phyloP scores from a whole-genome alignment of 2,888 invertebrate species.

The Ganaspis brasiliensis region DNA sequence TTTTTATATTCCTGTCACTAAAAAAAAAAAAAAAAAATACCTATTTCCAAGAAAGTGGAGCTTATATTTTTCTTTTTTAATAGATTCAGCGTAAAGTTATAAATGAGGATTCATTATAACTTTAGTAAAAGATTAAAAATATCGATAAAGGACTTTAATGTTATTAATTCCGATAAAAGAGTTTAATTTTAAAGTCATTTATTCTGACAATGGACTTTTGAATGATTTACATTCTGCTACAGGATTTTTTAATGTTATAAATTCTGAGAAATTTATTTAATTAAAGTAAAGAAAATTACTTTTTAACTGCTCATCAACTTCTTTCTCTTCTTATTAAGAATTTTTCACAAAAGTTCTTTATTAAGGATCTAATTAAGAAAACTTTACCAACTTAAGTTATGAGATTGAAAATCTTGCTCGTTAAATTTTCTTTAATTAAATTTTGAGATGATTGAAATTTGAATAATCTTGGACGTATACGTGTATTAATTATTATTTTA shows the following conservation, averaged over 20 bases:
- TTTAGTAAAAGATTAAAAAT: background rate
- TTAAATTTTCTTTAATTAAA: slow-evolving; percentile 40
- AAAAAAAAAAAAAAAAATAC: slow-evolving; percentile 17
- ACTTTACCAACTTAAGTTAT: slow-evolving; percentile 29
- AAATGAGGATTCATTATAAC: background rate
- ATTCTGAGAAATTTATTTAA: slow-evolving; percentile 27
- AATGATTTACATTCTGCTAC: no score
- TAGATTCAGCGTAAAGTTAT: slow-evolving; percentile 21
- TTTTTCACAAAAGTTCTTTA: slow-evolving; percentile 32
- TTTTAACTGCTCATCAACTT: slow-evolving; percentile 38
- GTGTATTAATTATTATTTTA: background rate
- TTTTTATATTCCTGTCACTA: slow-evolving; percentile 33
- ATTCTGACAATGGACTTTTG: background rate
- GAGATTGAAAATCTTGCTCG: slow-evolving; percentile 31
- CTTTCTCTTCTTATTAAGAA: slow-evolving; percentile 24
- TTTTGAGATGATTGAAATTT: slow-evolving; percentile 19
- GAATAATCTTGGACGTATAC: slow-evolving; percentile 12
- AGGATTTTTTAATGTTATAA: background rate
- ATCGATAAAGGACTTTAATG: slow-evolving; percentile 4
- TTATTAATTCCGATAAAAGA: slow-evolving; percentile 15
- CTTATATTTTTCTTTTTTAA: slow-evolving; percentile 12
- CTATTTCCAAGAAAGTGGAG: slow-evolving; percentile 7
- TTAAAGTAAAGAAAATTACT: slow-evolving; percentile 42
- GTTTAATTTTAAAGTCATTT: no score
- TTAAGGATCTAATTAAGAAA: slow-evolving; percentile 38